Base-by-base conservation (phyloP, 2,888 invertebrate species). In the Cartodere bifasciata region DNA sequence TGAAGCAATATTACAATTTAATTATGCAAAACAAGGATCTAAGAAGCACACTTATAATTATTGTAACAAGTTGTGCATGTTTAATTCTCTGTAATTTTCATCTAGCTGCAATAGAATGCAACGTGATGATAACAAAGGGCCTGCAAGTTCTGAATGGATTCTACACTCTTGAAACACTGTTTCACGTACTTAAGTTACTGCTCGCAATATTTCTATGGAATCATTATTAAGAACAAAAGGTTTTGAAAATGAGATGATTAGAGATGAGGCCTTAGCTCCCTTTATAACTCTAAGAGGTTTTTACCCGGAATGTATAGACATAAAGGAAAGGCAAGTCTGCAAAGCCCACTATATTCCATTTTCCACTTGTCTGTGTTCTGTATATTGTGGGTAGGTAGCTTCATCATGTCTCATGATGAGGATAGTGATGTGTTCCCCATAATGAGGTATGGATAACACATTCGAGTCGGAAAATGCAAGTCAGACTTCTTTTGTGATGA, bases 201-300 rank as follows among this genome's bases (percentile, higher is more conserved):
- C 44, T 45, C 42, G 40, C 43, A 37, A 36, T 38, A 43, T 49
- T 50, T 52, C 48, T 45, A 48, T 52, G 44, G 56, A 50, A 55
- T 59, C 58, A 56, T 58, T 59, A 58, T 56, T 56, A 55, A 48
- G 56, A 57, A 59, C 59, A 59, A 59, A 59, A 57, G 59, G 54
- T 55, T 53, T 48, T 47, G 50, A 53, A 55, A 58, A 58, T 54
- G 56, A 57, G 57, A 56, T 57, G 56, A 56, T 57, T 56, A 55
- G 54, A 50, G 55, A 57, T 54, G 55, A 51, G 52, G 53, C 50
- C 47, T 49, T 48, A 38, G 43, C 42, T 47, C 43, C 44, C 45
- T 47, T 46, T 46, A 43, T 46, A n/a, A n/a, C 17, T 41, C 41
- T 36, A 36, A 41, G 42, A 37, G 37, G 42, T 40, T 41, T 43